Evolutionary conservation across 2,888 invertebrate genomes (phyloP).

Genomic region (Andrena chrysosceles): DNA sequence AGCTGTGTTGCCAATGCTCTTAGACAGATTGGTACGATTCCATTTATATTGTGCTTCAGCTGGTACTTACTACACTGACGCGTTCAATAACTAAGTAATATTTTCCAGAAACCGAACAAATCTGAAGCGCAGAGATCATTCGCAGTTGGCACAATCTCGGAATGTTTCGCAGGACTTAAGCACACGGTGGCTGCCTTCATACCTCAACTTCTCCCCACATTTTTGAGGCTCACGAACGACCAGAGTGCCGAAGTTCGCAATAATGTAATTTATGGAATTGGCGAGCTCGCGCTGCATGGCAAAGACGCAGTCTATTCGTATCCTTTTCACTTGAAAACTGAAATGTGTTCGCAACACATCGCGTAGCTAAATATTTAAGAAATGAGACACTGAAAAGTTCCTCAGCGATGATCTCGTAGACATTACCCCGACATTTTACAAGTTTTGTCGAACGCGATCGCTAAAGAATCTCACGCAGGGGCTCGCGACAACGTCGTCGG

Average conservation of each 20-base stretch:
- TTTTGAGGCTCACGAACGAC: slow-evolving; percentile 88
- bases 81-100: slow-evolving; percentile 19
- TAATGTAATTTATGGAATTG: slow-evolving; percentile 91
- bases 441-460: slow-evolving; percentile 88
- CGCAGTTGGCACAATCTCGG: slow-evolving; percentile 90
- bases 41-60: not conserved
- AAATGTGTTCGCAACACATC: not conserved
- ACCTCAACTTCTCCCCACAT: slow-evolving; percentile 87
- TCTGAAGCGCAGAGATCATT: slow-evolving; percentile 90
- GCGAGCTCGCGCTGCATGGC: slow-evolving; percentile 90
- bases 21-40: slow-evolving; percentile 88
- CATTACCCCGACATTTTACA: slow-evolving; percentile 89
- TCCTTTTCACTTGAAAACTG: slow-evolving; percentile 81
- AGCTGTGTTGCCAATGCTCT: slow-evolving; percentile 87
- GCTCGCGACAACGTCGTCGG: slow-evolving; percentile 92
- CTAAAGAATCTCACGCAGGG: slow-evolving; percentile 88
- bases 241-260: slow-evolving; percentile 90
- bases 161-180: slow-evolving; percentile 89
- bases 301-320: slow-evolving; percentile 88
- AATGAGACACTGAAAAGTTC: slow-evolving; percentile 16
- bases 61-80: slow-evolving; percentile 3
- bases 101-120: slow-evolving; percentile 88
- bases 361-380: not conserved
- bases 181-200: slow-evolving; percentile 87
- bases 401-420: slow-evolving; percentile 82